Evolutionary conservation across 2,888 invertebrate genomes (phyloP).

Genomic region (Oscheius myriophilus): DNA sequence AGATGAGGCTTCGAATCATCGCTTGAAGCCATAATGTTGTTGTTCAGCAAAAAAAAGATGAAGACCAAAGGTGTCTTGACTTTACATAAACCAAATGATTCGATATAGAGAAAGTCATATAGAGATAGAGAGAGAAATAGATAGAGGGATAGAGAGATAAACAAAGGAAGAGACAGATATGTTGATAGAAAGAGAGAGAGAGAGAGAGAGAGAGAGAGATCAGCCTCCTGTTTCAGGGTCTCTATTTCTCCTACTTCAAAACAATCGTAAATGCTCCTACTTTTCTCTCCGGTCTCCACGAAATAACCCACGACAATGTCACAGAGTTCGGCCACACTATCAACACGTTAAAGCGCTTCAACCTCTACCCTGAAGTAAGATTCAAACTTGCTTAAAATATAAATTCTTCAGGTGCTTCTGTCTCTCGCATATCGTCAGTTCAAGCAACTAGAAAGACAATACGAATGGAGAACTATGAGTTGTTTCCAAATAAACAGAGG

Average conservation of each 20-base stretch:
- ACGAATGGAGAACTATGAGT: constrained; percentile 71
- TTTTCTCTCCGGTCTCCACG: constrained; percentile 77
- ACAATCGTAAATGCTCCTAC: constrained; percentile 80
- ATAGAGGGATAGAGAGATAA: background rate
- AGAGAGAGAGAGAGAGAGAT: background rate
- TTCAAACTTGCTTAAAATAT: constrained; percentile 42
- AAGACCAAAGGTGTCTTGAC: no score
- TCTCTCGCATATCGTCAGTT: constrained; percentile 75
- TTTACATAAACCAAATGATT: background rate
- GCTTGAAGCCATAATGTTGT: no score
- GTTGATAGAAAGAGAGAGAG: background rate
- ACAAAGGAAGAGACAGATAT: background rate
- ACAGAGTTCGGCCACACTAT: constrained; percentile 85
- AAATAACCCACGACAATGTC: constrained; percentile 79
- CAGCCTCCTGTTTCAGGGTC: constrained; percentile 75
- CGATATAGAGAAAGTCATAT: background rate
- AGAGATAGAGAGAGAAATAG: background rate
- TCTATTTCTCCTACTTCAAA: constrained; percentile 89
- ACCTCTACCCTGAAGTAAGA: constrained; percentile 83
- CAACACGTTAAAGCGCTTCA: constrained; percentile 84
- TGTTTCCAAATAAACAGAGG: constrained; percentile 78
- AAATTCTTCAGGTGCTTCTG: constrained; percentile 73
- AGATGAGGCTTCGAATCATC: no score
- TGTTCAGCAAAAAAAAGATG: no score
- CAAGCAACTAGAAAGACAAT: constrained; percentile 71